Conservation (phyloP, 2,888 invertebrate species). For the Troides aeacus region DNA sequence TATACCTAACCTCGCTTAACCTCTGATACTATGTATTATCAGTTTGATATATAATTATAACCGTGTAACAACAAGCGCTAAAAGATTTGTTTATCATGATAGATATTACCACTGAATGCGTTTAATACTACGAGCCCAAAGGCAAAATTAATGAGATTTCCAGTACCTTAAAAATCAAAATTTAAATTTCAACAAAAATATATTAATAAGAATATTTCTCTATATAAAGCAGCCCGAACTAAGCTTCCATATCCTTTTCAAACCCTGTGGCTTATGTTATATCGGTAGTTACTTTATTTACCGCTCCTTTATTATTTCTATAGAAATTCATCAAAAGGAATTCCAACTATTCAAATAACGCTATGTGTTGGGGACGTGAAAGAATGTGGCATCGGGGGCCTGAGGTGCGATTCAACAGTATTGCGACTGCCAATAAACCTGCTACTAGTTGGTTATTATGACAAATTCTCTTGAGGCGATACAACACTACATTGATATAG, state of each 20-base stretch:
- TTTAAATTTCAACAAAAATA: neutral
- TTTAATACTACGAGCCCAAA: too few relatives aligned
- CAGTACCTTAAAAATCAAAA: too few relatives aligned
- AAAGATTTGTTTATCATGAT: too few relatives aligned
- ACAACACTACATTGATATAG: neutral
- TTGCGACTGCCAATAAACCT: conserved; percentile 16
- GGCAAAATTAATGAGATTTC: too few relatives aligned
- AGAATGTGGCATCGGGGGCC: conserved; percentile 20
- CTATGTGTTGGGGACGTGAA: conserved; percentile 23
- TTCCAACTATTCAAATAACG: conserved; percentile 24
- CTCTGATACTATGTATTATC: neutral
- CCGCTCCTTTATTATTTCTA: conserved; percentile 1
- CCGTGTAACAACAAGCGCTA: too few relatives aligned
- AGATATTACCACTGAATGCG: too few relatives aligned
- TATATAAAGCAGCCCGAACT: neutral
- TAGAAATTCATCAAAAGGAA: conserved; percentile 12
- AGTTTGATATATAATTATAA: neutral
- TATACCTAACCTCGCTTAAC: too few relatives aligned
- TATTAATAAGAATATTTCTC: neutral
- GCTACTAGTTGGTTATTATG: neutral
- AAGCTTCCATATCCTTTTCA: neutral
- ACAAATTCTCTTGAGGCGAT: neutral
- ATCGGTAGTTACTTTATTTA: neutral
- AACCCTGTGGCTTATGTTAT: neutral
- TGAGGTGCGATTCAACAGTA: conserved; percentile 18